Base-by-base conservation (phyloP, 2,888 invertebrate genomes). In the Nemapogon koenigi region DNA sequence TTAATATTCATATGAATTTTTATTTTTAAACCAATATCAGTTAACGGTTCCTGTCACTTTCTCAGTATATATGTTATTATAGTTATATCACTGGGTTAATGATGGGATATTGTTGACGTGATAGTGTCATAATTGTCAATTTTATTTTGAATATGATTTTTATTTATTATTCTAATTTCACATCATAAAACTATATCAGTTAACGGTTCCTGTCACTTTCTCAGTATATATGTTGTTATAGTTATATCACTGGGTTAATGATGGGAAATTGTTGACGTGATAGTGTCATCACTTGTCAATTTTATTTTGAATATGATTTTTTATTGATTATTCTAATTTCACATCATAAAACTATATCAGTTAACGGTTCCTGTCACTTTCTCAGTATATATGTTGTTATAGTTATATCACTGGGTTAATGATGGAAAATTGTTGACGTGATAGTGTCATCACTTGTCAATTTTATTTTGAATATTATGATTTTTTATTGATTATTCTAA, bases 1-100 rank as follows among this genome's bases (percentile, higher is more conserved):
- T n/a, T n/a, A n/a, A n/a, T n/a, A n/a, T n/a, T n/a, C n/a, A n/a
- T n/a, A n/a, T n/a, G n/a, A 13, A 27, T 27, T 6, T 27, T 4
- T 14, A 32, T 10, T 16, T 17, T n/a, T 16, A 17, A 2, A 7
- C 7, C n/a, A n/a, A 17, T 17, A 16, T 17, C 8, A 16, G 18
- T 32, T 19, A 33, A 18, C 32, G 8, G 26, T 15, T 30, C 41
- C 38, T 33, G 11, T 43, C 42, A 38, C 35, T 13, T 8, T 11
- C 27, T 30, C 36, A 38, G 40, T 43, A 38, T 36, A 38, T 36
- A 43, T 36, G 31, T 43, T 18, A 13, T 30, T n/a, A 3, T 25
- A n/a, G 39, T 10, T 50, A 46, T 50, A 51, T 57, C 51, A 55
- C 51, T 55, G 53, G 54, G 52, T 44, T 40, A 30, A 39, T 53